phyloP scores from a whole-genome alignment of 2,888 invertebrate species.

The Drosophila vallismaia region DNA sequence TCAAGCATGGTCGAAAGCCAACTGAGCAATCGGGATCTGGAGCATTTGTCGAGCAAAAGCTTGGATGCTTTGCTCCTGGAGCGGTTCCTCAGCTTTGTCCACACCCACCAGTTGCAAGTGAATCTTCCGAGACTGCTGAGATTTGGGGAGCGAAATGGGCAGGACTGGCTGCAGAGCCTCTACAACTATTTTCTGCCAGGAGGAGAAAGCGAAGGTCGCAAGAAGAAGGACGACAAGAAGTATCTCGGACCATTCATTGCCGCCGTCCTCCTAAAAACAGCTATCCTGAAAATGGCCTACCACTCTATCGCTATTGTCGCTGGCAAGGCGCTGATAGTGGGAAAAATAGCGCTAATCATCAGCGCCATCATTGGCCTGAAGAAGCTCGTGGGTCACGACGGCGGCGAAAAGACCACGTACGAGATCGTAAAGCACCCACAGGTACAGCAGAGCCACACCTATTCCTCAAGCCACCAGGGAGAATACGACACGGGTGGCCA shows the following conservation, averaged over 20 bases:
- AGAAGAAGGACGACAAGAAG: conserved; percentile 86
- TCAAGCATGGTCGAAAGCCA: conserved; percentile 81
- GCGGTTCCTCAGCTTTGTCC: conserved; percentile 86
- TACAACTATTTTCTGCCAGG: conserved; percentile 82
- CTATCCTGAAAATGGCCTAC: conserved; percentile 90
- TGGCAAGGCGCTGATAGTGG: conserved; percentile 91
- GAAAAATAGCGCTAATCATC: conserved; percentile 92
- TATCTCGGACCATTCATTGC: conserved; percentile 88
- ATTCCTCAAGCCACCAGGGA: conserved; percentile 88
- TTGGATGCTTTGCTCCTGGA: conserved; percentile 86
- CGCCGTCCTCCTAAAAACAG: conserved; percentile 89
- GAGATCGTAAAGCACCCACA: conserved; percentile 95
- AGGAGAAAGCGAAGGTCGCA: conserved; percentile 85
- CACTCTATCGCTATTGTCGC: conserved; percentile 90
- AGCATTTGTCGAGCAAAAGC: conserved; percentile 86
- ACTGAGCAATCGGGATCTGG: conserved; percentile 86
- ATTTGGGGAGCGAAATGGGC: conserved; percentile 84
- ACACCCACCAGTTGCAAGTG: conserved; percentile 86
- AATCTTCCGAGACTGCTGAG: conserved; percentile 84
- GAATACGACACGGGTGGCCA: conserved; percentile 87
- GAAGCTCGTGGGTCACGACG: conserved; percentile 89
- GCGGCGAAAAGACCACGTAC: conserved; percentile 91
- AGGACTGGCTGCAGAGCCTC: conserved; percentile 75
- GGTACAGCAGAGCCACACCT: conserved; percentile 90
- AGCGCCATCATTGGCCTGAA: conserved; percentile 92